Conservation (phyloP, 2,888 invertebrate species). For the Amblyjoppa proteus region DNA sequence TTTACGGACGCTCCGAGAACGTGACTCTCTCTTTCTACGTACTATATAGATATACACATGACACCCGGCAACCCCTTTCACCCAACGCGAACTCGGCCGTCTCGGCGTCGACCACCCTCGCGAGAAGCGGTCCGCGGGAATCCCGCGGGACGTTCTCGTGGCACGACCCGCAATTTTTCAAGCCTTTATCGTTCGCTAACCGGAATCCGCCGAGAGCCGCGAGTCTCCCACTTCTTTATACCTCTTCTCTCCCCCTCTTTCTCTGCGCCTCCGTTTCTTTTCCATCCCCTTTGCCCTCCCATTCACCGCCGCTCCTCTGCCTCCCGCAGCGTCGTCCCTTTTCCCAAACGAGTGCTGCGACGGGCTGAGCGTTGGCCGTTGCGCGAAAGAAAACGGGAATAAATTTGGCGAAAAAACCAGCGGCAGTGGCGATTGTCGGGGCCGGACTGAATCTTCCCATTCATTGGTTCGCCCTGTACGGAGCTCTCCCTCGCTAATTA, state of each 20-base stretch:
- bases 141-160: slow-evolving; percentile 66
- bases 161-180: slow-evolving; percentile 68
- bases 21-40: too few species aligned
- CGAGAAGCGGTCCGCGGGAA: slow-evolving; percentile 51
- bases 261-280: slow-evolving; percentile 26
- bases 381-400: slow-evolving; percentile 60
- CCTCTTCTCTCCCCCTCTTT: slow-evolving; percentile 5
- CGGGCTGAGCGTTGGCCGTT: slow-evolving; percentile 14
- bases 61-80: slow-evolving; percentile 47
- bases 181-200: slow-evolving; percentile 69
- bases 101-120: slow-evolving; percentile 43
- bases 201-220: slow-evolving; percentile 57
- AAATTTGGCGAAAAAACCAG: slow-evolving; percentile 59
- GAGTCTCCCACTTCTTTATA: slow-evolving; percentile 29
- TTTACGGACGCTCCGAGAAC: slow-evolving; percentile 68
- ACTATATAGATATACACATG: background rate
- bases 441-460: slow-evolving; percentile 46
- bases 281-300: slow-evolving; percentile 15
- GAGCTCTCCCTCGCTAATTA: slow-evolving; percentile 53
- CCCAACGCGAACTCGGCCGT: slow-evolving; percentile 32
- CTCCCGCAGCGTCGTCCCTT: slow-evolving; percentile 35
- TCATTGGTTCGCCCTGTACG: slow-evolving; percentile 44
- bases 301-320: slow-evolving; percentile 10
- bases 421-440: slow-evolving; percentile 42
- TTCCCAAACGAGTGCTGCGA: slow-evolving; percentile 47